Percentiles rank a stretch among this genome's conserved stretches.
Conservation (phyloP, 2,888 invertebrate species). For the Elegia similella region DNA sequence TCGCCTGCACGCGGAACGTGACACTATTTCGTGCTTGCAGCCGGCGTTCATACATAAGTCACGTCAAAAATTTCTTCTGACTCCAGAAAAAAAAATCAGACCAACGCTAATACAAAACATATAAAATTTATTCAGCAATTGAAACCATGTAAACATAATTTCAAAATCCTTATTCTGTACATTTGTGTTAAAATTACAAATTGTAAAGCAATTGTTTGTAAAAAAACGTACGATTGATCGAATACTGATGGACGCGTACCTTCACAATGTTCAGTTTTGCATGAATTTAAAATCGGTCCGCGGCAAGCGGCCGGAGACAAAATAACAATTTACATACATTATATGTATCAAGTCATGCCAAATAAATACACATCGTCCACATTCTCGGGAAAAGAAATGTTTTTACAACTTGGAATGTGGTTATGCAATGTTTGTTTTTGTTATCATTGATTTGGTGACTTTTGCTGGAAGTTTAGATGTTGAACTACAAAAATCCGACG, state of each 20-base stretch:
- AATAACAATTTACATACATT: constrained; percentile 20
- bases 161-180: too few relatives aligned
- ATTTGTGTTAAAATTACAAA: constrained; percentile 7
- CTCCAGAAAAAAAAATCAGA: too few relatives aligned
- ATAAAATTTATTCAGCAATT: too few relatives aligned
- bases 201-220: constrained; percentile 5
- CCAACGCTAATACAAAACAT: too few relatives aligned
- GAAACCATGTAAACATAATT: too few relatives aligned
- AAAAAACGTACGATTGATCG: background rate
- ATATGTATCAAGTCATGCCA: constrained; percentile 20
- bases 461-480: too few relatives aligned
- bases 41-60: too few relatives aligned
- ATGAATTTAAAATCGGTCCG: constrained; percentile 27
- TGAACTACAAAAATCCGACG: too few relatives aligned
- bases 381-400: constrained; percentile 8
- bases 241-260: constrained; percentile 5
- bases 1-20: too few relatives aligned
- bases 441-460: too few relatives aligned
- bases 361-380: constrained; percentile 6
- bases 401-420: background rate
- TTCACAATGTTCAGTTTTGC: constrained; percentile 19
- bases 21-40: too few relatives aligned
- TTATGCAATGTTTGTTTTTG: constrained; percentile 12
- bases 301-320: constrained; percentile 2
- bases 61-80: too few relatives aligned